A percentile compares a stretch with the other conserved stretches of the same genome.
These are phyloP conservation scores for Rousettus leschenaultii DNA, from an alignment of 2,113 vertebrate genomes.

Conservation along the genomic window DNA sequence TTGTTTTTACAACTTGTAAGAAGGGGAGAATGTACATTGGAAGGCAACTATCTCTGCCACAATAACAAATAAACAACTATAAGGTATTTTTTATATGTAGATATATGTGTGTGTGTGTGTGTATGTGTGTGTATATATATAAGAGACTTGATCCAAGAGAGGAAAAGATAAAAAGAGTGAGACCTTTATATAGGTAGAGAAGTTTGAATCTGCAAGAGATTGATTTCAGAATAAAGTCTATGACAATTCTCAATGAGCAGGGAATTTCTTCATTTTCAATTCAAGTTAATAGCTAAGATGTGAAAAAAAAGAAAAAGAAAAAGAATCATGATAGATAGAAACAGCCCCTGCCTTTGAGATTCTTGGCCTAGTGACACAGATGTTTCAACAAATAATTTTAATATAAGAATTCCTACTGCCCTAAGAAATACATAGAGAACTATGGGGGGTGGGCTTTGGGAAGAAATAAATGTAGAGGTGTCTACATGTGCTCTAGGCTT, in stretches of 20 bases:
- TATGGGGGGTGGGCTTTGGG: neutral
- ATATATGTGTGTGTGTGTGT: neutral
- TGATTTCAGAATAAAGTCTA: neutral
- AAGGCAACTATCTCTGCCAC: neutral
- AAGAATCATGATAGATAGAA: neutral
- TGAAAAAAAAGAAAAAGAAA: neutral
- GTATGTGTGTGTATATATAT: too few relatives aligned
- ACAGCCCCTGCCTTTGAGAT: neutral
- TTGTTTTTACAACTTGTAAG: neutral
- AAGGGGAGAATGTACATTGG: neutral
- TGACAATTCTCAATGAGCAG: conserved; percentile 15
- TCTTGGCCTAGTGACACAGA: neutral
- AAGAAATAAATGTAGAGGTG: neutral
- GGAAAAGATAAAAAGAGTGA: neutral
- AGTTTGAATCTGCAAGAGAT: neutral
- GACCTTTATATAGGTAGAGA: neutral
- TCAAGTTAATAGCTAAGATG: neutral
- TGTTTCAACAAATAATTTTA: neutral
- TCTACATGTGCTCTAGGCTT: neutral
- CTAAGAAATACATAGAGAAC: neutral
- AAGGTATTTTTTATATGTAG: neutral
- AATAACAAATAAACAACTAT: neutral
- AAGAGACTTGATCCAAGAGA: conserved; percentile 25
- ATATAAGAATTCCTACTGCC: neutral
- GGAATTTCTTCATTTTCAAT: neutral